These are phyloP conservation scores for Lucilia cuprina DNA, from an alignment of 1,140 invertebrate species.

Conservation along the genomic window DNA sequence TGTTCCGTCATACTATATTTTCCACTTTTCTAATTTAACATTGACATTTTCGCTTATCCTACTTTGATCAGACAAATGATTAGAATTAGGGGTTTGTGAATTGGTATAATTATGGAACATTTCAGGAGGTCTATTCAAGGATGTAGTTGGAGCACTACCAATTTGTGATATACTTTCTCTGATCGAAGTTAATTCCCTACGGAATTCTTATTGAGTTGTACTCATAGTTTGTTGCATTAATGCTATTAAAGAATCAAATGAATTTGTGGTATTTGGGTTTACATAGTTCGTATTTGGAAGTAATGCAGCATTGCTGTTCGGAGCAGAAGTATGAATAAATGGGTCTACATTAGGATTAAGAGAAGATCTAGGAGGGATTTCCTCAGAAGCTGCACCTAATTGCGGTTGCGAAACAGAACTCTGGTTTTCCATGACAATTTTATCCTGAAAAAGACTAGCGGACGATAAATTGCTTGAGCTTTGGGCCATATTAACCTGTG, in stretches of 20 bases:
- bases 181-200: neutral
- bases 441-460: neutral
- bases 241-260: neutral
- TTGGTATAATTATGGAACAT: neutral
- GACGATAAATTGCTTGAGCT: neutral
- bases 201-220: neutral
- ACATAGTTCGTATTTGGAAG: neutral
- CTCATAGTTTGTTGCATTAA: neutral
- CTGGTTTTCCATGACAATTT: neutral
- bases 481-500: neutral
- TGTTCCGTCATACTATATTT: neutral
- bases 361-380: neutral
- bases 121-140: neutral
- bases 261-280: neutral
- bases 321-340: neutral
- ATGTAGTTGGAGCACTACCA: neutral
- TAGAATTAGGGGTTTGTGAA: neutral
- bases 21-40: slow-evolving; percentile 15
- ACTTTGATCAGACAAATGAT: neutral
- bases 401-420: neutral
- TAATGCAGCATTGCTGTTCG: neutral
- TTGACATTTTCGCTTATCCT: neutral
- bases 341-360: neutral
- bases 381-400: neutral
- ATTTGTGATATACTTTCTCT: neutral